Conservation (phyloP, 2,797 vertebrate species). For the Lagocephalus sceleratus region DNA sequence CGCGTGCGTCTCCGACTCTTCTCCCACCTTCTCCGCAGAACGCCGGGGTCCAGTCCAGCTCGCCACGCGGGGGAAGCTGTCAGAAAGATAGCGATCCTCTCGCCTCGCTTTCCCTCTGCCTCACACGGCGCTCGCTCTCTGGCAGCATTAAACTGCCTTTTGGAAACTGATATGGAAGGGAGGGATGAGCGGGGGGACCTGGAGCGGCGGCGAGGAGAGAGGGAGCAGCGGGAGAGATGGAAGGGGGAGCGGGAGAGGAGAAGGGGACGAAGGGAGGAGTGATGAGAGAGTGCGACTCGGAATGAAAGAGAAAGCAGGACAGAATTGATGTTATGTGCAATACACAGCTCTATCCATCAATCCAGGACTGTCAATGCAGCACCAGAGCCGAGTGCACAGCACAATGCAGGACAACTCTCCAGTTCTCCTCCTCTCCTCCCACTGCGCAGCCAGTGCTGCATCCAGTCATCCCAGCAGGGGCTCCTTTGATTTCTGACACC, state of each 20-base stretch:
- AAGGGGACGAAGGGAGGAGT: constrained; percentile 49
- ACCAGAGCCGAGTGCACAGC: constrained; percentile 39
- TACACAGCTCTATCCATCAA: constrained; percentile 57
- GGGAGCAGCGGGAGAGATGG: neutral
- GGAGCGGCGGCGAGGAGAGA: constrained; percentile 34
- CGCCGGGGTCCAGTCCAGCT: constrained; percentile 70
- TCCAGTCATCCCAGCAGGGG: constrained; percentile 59
- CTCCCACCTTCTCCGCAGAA: constrained; percentile 61
- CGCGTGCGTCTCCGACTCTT: constrained; percentile 39
- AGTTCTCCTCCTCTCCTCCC: constrained; percentile 25
- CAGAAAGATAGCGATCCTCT: constrained; percentile 58
- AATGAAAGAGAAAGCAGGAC: constrained; percentile 66
- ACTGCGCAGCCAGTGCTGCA: constrained; percentile 59
- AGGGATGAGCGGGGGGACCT: constrained; percentile 55
- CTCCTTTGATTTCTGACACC: constrained; percentile 55
- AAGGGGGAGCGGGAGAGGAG: constrained; percentile 28
- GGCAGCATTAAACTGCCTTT: constrained; percentile 63
- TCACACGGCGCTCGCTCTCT: constrained; percentile 52
- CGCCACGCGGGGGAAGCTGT: constrained; percentile 49
- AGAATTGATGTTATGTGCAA: constrained; percentile 68
- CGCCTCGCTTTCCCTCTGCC: constrained; percentile 44
- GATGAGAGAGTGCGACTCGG: constrained; percentile 53
- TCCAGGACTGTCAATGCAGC: constrained; percentile 54
- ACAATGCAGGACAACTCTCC: constrained; percentile 16
- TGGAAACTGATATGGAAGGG: constrained; percentile 68